phyloP scores from a whole-genome alignment of 2,113 vertebrate genomes.

The Heterochromis multidens region DNA sequence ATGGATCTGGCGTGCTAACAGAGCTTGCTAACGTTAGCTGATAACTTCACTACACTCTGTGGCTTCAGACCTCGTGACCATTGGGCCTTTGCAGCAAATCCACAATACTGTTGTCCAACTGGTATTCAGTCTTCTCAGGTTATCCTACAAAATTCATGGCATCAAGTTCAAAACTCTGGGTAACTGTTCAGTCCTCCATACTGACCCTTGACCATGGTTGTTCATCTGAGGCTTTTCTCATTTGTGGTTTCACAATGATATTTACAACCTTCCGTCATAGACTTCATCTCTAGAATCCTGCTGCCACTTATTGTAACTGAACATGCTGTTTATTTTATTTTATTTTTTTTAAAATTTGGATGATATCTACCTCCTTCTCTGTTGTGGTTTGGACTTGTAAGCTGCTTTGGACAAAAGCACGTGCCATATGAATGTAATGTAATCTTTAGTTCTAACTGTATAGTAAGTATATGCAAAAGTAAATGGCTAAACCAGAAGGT shows the following conservation, averaged over 20 bases:
- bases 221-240: neutral
- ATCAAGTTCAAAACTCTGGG: neutral
- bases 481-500: neutral
- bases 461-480: neutral
- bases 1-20: neutral
- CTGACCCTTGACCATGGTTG: accelerated
- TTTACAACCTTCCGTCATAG: neutral
- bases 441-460: neutral
- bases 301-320: neutral
- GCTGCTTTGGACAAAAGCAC: neutral
- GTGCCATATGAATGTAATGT: neutral
- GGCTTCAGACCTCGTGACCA: neutral
- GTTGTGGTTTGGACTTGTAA: neutral
- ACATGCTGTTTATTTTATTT: too few relatives aligned
- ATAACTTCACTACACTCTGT: neutral
- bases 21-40: neutral
- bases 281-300: neutral
- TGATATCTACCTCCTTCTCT: neutral
- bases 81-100: neutral
- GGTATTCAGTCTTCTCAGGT: neutral
- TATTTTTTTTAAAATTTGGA: neutral
- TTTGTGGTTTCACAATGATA: accelerated
- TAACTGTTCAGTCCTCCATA: neutral
- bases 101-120: neutral
- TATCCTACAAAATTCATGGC: neutral